Evolutionary conservation across 37 sponge, comb jelly and placozoan genomes (phyloP), one percentile per base, ranked within the genome.

Genomic region (Geodia barretti): DNA sequence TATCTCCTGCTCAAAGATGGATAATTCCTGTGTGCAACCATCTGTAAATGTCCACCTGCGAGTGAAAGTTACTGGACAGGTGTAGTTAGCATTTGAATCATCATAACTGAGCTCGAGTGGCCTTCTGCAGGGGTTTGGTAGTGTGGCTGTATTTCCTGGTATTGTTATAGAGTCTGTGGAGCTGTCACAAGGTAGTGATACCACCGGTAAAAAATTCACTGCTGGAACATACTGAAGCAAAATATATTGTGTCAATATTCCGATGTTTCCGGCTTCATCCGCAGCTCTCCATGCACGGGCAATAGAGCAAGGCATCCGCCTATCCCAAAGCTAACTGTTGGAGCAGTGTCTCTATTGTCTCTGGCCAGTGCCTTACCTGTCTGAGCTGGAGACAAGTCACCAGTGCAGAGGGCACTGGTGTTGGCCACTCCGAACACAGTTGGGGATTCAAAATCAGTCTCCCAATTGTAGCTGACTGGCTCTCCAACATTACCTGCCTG

Each of bases 231-330:
- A 77, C 3, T 62, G 65, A 7, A 83, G 61, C 3, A 35, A 24
- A 36, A 83, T 64, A n/a, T 28, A 1, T 42, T 83, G 84, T 4
- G 35, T 28, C 1, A 39, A 3, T 1, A 3, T 43, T 33, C 68
- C 84, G 19, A 35, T 75, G 26, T 83, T 83, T 42, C 76, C 76
- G 28, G 84, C 84, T 2, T 75, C 69, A 74, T 83, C 84, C 14
- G 34, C 31, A 1, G 84, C 84, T n/a, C 0, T 74, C 84, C 84
- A 83, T 1, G 35, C 30, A 28, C 84, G 84, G 2, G 21, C 19
- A 23, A 83, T 33, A 11, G 24, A 41, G 38, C 84, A 83, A 1
- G 76, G 69, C 1, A 63, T 39, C 26, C 62, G 26, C 4, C n/a
- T n/a, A 64, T 8, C 41, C 75, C 84, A 33, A 7, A 17, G 36